phyloP scores from a whole-genome alignment of 2,113 vertebrate genomes.

The Megalops atlanticus region DNA sequence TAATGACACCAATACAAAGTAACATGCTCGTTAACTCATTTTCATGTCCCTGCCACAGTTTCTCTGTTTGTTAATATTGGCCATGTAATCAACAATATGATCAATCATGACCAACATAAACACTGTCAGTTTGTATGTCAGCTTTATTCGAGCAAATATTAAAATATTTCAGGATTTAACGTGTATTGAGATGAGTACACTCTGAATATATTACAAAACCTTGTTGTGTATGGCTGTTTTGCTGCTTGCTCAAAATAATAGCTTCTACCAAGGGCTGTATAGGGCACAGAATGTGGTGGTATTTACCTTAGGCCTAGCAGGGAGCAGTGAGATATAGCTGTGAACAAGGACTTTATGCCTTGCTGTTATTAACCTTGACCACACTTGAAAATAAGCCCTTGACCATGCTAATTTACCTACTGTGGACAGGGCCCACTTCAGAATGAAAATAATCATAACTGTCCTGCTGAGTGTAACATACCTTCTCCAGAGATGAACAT shows the following conservation, averaged over 20 bases:
- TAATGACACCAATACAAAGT: too few species aligned
- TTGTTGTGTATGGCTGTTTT: too few species aligned
- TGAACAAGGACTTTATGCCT: conserved; percentile 1
- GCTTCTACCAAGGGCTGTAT: not conserved
- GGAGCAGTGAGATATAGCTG: not conserved
- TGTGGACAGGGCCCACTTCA: conserved; percentile 4
- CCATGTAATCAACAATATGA: too few species aligned
- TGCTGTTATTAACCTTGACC: conserved; percentile 6
- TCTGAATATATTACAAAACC: too few species aligned
- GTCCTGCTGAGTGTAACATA: not conserved
- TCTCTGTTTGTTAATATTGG: too few species aligned
- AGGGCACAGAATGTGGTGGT: not conserved
- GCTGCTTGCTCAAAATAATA: not conserved
- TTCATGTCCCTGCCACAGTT: too few species aligned
- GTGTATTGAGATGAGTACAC: too few species aligned
- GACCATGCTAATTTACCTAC: conserved; percentile 15
- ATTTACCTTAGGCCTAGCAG: not conserved
- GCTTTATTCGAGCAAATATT: too few species aligned
- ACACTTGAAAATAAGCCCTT: not conserved
- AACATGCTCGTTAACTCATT: too few species aligned
- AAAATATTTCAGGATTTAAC: too few species aligned
- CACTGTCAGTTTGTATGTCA: too few species aligned
- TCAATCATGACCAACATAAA: too few species aligned
- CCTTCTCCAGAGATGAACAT: not conserved
- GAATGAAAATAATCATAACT: not conserved